Conservation (phyloP, 2,113 vertebrate species). For the Chascanopsetta lugubris region DNA sequence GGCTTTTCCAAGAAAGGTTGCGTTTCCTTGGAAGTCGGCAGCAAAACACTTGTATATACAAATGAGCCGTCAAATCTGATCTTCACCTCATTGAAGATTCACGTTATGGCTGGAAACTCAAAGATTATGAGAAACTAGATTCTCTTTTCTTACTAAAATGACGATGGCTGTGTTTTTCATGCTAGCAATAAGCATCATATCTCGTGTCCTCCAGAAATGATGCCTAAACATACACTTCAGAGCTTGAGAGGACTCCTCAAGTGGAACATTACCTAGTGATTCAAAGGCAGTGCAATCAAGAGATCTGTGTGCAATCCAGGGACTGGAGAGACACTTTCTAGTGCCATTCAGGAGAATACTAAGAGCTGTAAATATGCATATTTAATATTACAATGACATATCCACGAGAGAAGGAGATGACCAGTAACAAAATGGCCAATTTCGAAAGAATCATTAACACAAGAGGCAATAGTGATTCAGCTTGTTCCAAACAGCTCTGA, state of each 20-base stretch:
- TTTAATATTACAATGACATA: background rate
- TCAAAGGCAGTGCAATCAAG: no score
- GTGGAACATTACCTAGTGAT: no score
- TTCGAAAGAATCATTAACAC: background rate
- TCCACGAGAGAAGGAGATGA: background rate
- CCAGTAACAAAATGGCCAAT: background rate
- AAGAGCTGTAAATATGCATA: background rate
- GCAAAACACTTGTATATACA: no score
- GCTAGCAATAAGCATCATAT: no score
- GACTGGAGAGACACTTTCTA: background rate
- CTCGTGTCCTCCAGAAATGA: no score
- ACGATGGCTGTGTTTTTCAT: background rate
- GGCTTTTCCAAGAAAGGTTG: no score
- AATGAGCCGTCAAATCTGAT: no score
- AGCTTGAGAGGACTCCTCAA: no score
- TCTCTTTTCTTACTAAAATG: background rate
- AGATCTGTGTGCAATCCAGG: background rate
- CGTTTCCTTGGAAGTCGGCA: no score
- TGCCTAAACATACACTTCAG: no score
- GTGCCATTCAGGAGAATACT: background rate
- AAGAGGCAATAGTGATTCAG: background rate
- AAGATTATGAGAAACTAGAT: background rate
- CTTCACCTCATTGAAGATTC: no score
- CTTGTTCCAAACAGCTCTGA: slow-evolving; percentile 4
- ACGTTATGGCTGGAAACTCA: background rate